A percentile compares a stretch with the other conserved stretches of the same genome.
phyloP scores from a whole-genome alignment of 2,888 invertebrate genomes.

The Adelognathus sp. region DNA sequence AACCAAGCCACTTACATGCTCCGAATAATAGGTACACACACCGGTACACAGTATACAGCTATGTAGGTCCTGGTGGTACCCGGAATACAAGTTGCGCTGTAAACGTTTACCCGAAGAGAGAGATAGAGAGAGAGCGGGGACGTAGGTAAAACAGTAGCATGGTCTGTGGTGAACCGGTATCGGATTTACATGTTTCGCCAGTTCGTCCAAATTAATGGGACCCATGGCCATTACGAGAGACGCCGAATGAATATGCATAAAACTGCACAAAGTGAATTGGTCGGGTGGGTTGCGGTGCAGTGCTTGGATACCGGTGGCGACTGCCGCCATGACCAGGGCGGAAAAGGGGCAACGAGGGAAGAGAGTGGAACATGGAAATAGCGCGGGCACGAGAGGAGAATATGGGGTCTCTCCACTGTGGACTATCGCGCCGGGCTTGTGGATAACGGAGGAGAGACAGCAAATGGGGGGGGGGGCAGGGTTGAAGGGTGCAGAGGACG shows the following conservation, averaged over 20 bases:
- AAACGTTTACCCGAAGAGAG: background rate
- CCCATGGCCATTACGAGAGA: conserved; percentile 70
- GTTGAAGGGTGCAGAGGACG: conserved; percentile 26
- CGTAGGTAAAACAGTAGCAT: conserved; percentile 25
- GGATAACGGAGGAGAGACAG: conserved; percentile 35
- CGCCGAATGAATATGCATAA: conserved; percentile 77
- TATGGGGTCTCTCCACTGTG: conserved; percentile 45
- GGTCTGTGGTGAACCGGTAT: conserved; percentile 51
- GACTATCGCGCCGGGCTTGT: conserved; percentile 22
- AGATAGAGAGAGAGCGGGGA: background rate
- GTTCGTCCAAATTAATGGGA: conserved; percentile 75
- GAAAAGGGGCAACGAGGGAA: background rate
- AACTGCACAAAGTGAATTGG: conserved; percentile 77
- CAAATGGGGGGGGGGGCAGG: conserved; percentile 3
- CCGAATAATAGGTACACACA: conserved; percentile 11
- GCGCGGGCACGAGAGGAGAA: conserved; percentile 33
- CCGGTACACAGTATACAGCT: conserved; percentile 1
- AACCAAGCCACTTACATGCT: conserved; percentile 28
- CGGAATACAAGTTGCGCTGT: background rate
- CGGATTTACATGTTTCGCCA: conserved; percentile 60
- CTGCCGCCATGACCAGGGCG: conserved; percentile 33
- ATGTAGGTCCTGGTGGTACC: background rate
- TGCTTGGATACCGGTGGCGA: conserved; percentile 41
- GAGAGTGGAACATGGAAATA: conserved; percentile 2
- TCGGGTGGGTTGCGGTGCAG: conserved; percentile 59